phyloP scores from a whole-genome alignment of 1,140 invertebrate genomes.

The Monomorium pharaonis region DNA sequence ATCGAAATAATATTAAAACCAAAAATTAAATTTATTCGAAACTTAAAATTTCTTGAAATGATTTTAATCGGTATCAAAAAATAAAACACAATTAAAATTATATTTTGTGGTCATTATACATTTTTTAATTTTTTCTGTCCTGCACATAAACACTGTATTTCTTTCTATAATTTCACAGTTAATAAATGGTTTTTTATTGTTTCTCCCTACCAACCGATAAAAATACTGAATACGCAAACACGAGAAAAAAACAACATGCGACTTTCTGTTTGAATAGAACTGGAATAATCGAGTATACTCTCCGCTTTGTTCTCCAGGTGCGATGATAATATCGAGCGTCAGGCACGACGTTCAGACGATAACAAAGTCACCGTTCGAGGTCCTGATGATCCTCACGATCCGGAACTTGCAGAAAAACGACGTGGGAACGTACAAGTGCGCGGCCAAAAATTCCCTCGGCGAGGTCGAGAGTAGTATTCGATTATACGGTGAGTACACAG shows the following conservation, averaged over 20 bases:
- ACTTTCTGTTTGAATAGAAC: neutral
- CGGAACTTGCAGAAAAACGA: constrained; percentile 91
- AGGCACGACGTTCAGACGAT: constrained; percentile 93
- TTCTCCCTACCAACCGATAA: neutral
- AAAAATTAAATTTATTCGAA: neutral
- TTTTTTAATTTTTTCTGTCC: neutral
- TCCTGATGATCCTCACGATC: constrained; percentile 93
- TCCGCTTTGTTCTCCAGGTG: constrained; percentile 84
- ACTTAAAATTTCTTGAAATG: neutral
- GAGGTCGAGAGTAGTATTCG: constrained; percentile 95
- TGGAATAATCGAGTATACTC: constrained; percentile 14
- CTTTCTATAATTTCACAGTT: neutral
- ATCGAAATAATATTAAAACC: neutral
- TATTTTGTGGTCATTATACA: neutral
- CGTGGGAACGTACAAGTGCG: constrained; percentile 94
- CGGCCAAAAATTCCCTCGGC: constrained; percentile 96
- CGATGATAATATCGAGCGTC: constrained; percentile 92
- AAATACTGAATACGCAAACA: neutral
- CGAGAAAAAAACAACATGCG: neutral
- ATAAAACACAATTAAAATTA: neutral
- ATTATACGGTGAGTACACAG: constrained; percentile 91
- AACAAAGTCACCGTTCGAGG: constrained; percentile 91
- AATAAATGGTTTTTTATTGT: neutral
- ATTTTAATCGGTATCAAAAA: neutral
- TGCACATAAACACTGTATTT: neutral